phyloP scores from a whole-genome alignment of 2,888 invertebrate species.

The Petrolisthes cinctipes region DNA sequence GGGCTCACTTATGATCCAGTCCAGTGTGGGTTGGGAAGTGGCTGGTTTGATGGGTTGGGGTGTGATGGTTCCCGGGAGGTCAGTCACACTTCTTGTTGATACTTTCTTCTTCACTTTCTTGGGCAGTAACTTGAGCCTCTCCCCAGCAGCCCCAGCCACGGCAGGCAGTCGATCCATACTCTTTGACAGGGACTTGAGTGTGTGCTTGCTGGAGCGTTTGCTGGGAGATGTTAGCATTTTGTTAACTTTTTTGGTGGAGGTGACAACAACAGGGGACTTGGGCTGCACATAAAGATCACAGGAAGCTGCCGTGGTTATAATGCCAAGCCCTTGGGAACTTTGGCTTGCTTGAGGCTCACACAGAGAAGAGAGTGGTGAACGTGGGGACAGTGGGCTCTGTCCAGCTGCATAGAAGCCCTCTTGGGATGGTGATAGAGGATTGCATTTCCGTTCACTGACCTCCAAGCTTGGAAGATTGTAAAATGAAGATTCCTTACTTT shows the following conservation, averaged over 20 bases:
- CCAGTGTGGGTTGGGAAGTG: constrained; percentile 52
- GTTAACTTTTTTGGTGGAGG: constrained; percentile 46
- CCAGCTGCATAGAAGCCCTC: constrained; percentile 49
- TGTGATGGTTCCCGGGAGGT: constrained; percentile 47
- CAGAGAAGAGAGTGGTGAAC: constrained; percentile 56
- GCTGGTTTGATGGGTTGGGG: constrained; percentile 52
- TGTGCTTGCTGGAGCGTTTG: constrained; percentile 55
- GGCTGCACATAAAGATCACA: constrained; percentile 53
- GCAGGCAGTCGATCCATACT: constrained; percentile 58
- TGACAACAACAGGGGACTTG: constrained; percentile 51
- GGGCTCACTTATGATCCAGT: constrained; percentile 56
- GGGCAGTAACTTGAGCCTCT: constrained; percentile 50
- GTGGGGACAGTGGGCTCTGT: constrained; percentile 53
- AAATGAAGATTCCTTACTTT: constrained; percentile 45
- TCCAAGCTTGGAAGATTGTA: constrained; percentile 57
- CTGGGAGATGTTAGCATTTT: constrained; percentile 52
- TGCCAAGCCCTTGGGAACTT: constrained; percentile 48
- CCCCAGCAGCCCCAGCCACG: constrained; percentile 52
- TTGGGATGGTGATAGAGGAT: constrained; percentile 44
- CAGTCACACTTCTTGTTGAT: constrained; percentile 50
- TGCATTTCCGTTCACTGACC: constrained; percentile 51
- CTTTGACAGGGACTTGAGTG: constrained; percentile 55
- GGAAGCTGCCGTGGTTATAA: constrained; percentile 52
- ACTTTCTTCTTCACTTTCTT: constrained; percentile 60
- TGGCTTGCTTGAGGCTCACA: constrained; percentile 59